Evolutionary conservation across 2,113 vertebrate genomes (phyloP).

Genomic region (Turdus rufiventris): DNA sequence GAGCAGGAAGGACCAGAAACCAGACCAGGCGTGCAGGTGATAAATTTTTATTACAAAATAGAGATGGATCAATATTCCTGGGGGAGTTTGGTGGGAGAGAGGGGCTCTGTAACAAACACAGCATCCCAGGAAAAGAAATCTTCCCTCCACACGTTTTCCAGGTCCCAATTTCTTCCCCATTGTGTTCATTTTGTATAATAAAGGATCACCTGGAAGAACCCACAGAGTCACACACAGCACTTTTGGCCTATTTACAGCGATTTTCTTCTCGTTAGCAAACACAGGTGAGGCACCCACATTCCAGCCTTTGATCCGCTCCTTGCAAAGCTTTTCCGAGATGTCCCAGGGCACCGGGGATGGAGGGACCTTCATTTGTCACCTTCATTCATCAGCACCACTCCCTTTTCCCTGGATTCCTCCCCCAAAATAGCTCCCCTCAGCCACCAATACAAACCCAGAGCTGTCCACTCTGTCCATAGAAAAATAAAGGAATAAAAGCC

Average conservation of each 20-base stretch:
- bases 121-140: background rate
- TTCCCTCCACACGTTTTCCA: background rate
- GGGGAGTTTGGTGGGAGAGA: background rate
- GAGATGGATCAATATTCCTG: background rate
- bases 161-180: background rate
- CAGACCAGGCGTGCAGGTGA: background rate
- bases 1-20: background rate
- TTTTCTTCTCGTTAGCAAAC: background rate
- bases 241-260: constrained; percentile 27
- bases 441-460: background rate
- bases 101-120: background rate
- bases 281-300: background rate
- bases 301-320: background rate
- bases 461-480: rapidly evolving
- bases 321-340: background rate
- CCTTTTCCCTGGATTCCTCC: background rate
- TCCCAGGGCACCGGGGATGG: rapidly evolving
- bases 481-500: background rate
- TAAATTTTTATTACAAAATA: constrained; percentile 64
- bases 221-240: background rate
- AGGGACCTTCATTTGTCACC: background rate
- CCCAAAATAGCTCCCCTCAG: background rate
- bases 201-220: background rate
- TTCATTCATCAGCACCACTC: background rate
- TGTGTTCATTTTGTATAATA: background rate